Base-by-base conservation (phyloP, 2,113 vertebrate species). In the Limnothrissa miodon region DNA sequence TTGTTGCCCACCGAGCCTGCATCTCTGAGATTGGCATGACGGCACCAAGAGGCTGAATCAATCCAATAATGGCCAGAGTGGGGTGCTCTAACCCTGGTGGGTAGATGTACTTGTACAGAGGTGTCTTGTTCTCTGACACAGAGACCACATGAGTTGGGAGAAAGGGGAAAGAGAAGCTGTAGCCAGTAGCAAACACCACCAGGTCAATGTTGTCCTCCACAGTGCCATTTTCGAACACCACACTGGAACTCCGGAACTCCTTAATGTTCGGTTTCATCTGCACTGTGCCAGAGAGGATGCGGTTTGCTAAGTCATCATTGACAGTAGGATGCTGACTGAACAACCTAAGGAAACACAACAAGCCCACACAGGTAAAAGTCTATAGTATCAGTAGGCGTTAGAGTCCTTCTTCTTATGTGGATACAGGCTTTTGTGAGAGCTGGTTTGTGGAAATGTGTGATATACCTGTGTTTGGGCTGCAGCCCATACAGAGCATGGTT, bases 1-100 rank as follows among this genome's bases (percentile, higher is more conserved):
- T 93, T 1, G 95, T 95, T 66, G 92, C 96, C 96, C 96, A 99
- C 80, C 96, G 94, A 53, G 93, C 94, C 87, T 99, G 98, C 80
- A 99, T 92, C 91, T 99, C 97, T 0, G 97, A 91, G 90, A 97
- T 90, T 44, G 97, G 96, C 96, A 98, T 98, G 80, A 98, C 94
- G 86, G 97, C 95, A 23, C 98, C 98, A 21, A 96, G 70, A 0
- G 97, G 97, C 88, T 99, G 98, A 83, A 98, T 59, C 2, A 98
- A 87, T 44, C 98, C 97, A 0, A 98, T 96, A 86, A 98, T 87
- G 5, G 96, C 97, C 91, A 98, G 89, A 0, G 97, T 98, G 0
- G 95, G 92, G 78, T 88, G 95, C 56, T 96, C 95, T 85, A 98
- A 83, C 10, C 92, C 89, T 9, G 95, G 92, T 0, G 95, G 95